Conservation (phyloP, 1,140 invertebrate genomes). For the Drosophila punjabiensis region DNA sequence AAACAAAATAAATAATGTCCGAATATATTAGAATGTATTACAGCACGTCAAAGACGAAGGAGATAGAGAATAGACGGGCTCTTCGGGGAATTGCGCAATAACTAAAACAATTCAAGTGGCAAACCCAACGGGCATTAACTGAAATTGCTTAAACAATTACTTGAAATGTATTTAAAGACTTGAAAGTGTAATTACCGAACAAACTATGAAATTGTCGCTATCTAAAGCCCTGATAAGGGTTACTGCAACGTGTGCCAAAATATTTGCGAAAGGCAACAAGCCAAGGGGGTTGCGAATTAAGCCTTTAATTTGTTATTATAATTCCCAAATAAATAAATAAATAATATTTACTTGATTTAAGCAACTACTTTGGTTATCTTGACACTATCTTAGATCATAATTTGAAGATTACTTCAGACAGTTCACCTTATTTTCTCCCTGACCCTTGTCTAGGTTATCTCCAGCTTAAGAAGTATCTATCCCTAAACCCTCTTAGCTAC, state of each 20-base stretch:
- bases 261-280: background rate
- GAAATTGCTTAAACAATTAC: conserved; percentile 48
- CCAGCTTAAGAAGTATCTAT: background rate
- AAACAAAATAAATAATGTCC: conserved; percentile 30
- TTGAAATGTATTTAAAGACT: conserved; percentile 47
- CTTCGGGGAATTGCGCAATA: conserved; percentile 56
- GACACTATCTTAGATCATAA: background rate
- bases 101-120: conserved; percentile 15
- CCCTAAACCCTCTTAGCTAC: background rate
- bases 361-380: background rate
- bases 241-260: conserved; percentile 13
- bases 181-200: conserved; percentile 41
- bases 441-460: background rate
- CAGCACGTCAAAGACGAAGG: conserved; percentile 24
- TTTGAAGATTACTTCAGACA: background rate
- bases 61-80: conserved; percentile 3
- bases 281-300: background rate
- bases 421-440: background rate
- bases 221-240: conserved; percentile 40
- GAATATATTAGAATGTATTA: conserved; percentile 71
- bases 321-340: background rate
- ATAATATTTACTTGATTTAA: background rate
- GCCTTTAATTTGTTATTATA: background rate
- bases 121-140: conserved; percentile 31
- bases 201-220: conserved; percentile 48